Base-by-base conservation (phyloP, 2,888 invertebrate genomes). In the Sabatieria punctata region DNA sequence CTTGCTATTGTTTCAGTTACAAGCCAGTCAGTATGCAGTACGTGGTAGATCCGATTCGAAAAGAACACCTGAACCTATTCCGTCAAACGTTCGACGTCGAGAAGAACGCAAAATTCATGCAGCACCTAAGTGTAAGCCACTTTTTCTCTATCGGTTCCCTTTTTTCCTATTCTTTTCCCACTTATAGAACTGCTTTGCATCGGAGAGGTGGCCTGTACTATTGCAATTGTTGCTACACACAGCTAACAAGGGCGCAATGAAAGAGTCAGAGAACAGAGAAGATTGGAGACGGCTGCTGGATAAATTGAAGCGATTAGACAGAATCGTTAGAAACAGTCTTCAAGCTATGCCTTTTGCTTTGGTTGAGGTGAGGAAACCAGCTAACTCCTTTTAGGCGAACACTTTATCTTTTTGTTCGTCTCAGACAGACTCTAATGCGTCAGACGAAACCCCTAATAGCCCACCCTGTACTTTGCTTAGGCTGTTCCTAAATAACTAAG, bases 11-110 rank as follows among this genome's bases (percentile, higher is more conserved):
- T 46, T 65, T 57, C 56, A 69, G 74, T 54, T 77, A 84, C 64
- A 95, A 93, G 67, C 97, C 97, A 0, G 85, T 93, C 0, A 88
- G 93, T 65, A 67, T 91, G 13, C 82, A 80, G 60, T 79, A 79
- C 58, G 74, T 89, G 0, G 75, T 95, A 24, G 71, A 75, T 42
- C 88, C 91, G 0, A 73, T 93, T 37, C 76, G 78, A 57, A 75
- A 77, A 33, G 81, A 85, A 58, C 95, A 88, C 65, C 81, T 88
- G 63, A 65, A 75, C 3, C 65, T 89, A 0, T 93, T 95, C 60
- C 71, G 76, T 46, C 47, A 61, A 21, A 76, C 77, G 24, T 88
- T 81, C 54, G 83, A 82, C 53, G 75, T 78, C 52, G 76, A 77
- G 41, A 78, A 83, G 55, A 95, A 95, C 66, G 70, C 72, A 48